Evolutionary conservation across 2,797 vertebrate genomes (phyloP).

Genomic region (Threskiornis aethiopicus): DNA sequence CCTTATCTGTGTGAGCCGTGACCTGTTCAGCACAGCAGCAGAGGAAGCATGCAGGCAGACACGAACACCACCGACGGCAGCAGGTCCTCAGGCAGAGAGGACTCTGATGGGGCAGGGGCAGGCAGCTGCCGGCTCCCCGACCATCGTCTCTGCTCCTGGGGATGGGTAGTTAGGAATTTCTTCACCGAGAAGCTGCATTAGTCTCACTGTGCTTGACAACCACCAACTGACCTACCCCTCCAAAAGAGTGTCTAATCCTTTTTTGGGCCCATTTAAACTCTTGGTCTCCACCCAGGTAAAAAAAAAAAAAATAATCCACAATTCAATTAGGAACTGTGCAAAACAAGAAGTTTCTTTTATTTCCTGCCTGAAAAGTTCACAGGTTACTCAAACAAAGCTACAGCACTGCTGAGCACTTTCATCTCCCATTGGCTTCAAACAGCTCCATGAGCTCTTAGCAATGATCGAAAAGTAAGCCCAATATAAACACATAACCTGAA

Average conservation of each 20-base stretch:
- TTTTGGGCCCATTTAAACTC: not conserved
- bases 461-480: not conserved
- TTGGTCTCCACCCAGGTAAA: not conserved
- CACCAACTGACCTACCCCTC: not conserved
- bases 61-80: fast-evolving
- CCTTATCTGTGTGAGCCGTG: fast-evolving
- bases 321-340: not conserved
- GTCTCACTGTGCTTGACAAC: not conserved
- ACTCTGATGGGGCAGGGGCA: not conserved
- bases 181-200: not conserved
- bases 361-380: not conserved
- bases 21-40: not conserved
- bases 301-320: not conserved
- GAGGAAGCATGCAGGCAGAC: not conserved
- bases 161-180: not conserved
- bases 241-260: not conserved
- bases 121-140: not conserved
- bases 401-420: not conserved
- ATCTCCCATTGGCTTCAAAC: not conserved
- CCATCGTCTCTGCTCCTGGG: not conserved
- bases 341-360: not conserved
- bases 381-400: not conserved
- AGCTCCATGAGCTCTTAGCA: not conserved
- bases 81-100: not conserved
- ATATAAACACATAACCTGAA: not conserved